Evolutionary conservation across 2,888 invertebrate genomes (phyloP).

Genomic region (Actias luna): DNA sequence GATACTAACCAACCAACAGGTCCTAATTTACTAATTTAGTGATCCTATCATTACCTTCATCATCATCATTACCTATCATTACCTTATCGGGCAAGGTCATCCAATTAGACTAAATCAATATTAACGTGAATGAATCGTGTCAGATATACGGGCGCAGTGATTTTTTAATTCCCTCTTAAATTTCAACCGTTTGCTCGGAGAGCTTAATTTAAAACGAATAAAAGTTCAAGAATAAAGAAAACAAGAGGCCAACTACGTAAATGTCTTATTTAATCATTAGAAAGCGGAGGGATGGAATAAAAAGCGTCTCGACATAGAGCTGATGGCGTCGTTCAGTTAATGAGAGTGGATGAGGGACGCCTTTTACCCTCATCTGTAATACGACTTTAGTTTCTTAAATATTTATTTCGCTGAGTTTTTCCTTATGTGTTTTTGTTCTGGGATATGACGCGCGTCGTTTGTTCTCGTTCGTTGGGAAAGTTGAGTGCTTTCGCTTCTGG

Average conservation of each 20-base stretch:
- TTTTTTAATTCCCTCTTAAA: not conserved
- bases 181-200: not conserved
- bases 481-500: not conserved
- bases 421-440: not conserved
- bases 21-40: too few species aligned
- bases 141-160: too few species aligned
- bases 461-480: not conserved
- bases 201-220: not conserved
- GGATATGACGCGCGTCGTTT: not conserved
- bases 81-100: too few species aligned
- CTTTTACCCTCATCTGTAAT: conserved; percentile 14
- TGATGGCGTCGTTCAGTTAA: conserved; percentile 20
- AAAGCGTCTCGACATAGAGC: conserved; percentile 16
- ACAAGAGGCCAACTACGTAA: not conserved
- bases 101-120: too few species aligned
- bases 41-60: too few species aligned
- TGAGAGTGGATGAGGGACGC: conserved; percentile 17
- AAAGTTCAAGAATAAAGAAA: conserved; percentile 7
- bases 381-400: conserved; percentile 15
- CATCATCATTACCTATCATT: too few species aligned
- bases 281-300: conserved; percentile 14
- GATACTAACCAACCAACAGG: too few species aligned
- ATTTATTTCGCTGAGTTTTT: conserved; percentile 15
- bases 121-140: too few species aligned
- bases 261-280: conserved; percentile 13